Conservation (phyloP, 2,113 vertebrate species). For the Narcine bancroftii region DNA sequence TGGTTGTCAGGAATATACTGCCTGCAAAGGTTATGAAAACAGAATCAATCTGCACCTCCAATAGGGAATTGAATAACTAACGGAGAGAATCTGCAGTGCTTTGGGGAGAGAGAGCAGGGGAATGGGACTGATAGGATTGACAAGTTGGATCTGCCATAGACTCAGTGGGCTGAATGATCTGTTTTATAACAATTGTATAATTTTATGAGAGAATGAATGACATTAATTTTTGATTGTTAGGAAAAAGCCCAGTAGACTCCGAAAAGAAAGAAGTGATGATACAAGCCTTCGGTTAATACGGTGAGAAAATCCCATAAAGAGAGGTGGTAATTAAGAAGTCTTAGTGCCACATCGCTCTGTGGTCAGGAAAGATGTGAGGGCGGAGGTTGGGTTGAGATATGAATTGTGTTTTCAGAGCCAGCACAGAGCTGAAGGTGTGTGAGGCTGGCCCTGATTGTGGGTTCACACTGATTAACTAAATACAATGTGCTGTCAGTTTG, state of each 20-base stretch:
- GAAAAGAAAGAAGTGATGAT: neutral
- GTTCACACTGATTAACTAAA: neutral
- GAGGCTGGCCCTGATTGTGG: neutral
- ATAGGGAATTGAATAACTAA: too few species aligned
- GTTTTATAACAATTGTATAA: too few species aligned
- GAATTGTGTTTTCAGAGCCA: neutral
- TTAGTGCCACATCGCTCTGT: neutral
- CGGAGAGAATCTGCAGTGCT: too few species aligned
- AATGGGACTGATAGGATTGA: too few species aligned
- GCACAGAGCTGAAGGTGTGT: neutral
- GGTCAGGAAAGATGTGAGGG: neutral
- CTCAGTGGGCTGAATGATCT: too few species aligned
- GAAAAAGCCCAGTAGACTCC: neutral
- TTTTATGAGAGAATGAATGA: neutral
- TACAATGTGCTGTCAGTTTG: neutral
- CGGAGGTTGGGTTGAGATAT: neutral
- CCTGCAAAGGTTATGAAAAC: too few species aligned
- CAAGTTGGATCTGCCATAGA: too few species aligned
- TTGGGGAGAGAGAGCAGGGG: too few species aligned
- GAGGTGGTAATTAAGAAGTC: neutral
- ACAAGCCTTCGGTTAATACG: neutral
- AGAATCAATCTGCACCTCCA: too few species aligned
- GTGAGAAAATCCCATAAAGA: neutral
- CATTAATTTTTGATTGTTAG: neutral
- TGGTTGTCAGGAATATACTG: too few species aligned